phyloP scores from a whole-genome alignment of 2,113 vertebrate genomes.

The Hymenochirus boettgeri region DNA sequence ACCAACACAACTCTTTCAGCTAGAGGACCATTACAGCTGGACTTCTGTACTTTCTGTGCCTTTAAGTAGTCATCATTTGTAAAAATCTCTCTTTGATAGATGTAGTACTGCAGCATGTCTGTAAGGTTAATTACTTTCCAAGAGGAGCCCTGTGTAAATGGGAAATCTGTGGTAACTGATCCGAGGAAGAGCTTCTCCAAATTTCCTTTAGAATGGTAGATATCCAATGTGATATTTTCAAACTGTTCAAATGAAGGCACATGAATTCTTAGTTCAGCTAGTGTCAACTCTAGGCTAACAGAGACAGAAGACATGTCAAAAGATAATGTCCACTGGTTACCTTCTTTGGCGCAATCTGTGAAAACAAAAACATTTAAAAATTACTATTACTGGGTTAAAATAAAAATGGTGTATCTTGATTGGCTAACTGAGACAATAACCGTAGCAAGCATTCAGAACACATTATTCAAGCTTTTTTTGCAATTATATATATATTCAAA shows the following conservation, averaged over 20 bases:
- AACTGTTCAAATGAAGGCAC: constrained; percentile 50
- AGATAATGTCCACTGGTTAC: too few species aligned
- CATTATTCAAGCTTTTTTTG: too few species aligned
- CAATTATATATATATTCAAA: too few species aligned
- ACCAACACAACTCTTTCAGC: constrained; percentile 62
- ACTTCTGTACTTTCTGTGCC: constrained; percentile 13
- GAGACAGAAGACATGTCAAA: too few species aligned
- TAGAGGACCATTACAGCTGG: accelerated
- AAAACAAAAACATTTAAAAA: too few species aligned
- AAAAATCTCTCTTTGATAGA: constrained; percentile 48
- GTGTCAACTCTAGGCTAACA: constrained; percentile 58
- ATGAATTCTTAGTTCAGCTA: constrained; percentile 70
- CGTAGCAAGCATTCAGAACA: too few species aligned
- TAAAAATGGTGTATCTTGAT: too few species aligned
- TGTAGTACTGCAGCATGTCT: constrained; percentile 64
- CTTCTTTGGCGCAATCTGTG: too few species aligned
- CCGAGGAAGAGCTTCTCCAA: constrained; percentile 63
- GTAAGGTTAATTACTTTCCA: constrained; percentile 79
- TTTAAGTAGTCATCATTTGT: constrained; percentile 10
- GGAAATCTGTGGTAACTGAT: constrained; percentile 49
- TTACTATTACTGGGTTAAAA: too few species aligned
- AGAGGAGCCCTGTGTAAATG: constrained; percentile 44
- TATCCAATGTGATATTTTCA: constrained; percentile 55
- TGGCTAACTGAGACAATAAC: too few species aligned
- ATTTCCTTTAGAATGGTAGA: constrained; percentile 65